phyloP scores from a whole-genome alignment of 2,888 invertebrate species.

The Andrena flavipes region DNA sequence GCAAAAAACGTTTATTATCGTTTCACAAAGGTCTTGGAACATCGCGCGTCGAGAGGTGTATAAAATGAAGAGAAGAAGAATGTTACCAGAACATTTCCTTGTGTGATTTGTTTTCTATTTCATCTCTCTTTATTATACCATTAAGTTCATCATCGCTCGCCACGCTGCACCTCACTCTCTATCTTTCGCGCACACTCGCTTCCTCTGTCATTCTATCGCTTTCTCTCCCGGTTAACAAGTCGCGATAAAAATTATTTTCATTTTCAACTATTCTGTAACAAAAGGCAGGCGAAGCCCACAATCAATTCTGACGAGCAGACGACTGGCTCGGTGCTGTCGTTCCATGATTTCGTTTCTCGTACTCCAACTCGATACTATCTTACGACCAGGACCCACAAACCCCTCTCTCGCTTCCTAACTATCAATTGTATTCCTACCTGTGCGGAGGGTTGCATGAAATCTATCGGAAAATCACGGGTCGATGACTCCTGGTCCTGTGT shows the following conservation, averaged over 20 bases:
- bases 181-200: conserved; percentile 66
- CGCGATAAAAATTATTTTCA: conserved; percentile 74
- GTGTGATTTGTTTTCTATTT: conserved; percentile 44
- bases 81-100: conserved; percentile 55
- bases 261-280: conserved; percentile 74
- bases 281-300: conserved; percentile 66
- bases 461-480: neutral
- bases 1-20: conserved; percentile 35
- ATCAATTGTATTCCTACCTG: neutral
- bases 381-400: conserved; percentile 20
- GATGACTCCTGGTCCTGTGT: neutral
- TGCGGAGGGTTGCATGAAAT: neutral
- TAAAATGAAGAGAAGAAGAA: conserved; percentile 44
- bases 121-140: conserved; percentile 61
- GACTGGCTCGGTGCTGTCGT: conserved; percentile 26
- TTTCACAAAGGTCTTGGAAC: conserved; percentile 35
- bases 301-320: conserved; percentile 23
- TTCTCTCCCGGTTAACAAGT: conserved; percentile 69
- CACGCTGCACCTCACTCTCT: conserved; percentile 55
- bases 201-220: conserved; percentile 63
- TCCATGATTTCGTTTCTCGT: conserved; percentile 27
- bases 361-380: conserved; percentile 21
- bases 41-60: conserved; percentile 23
- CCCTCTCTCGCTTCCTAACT: neutral
- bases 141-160: conserved; percentile 72